These are phyloP conservation scores for Yoshiicerus persimilis DNA, from an alignment of 1,140 invertebrate genomes.

Conservation along the genomic window DNA sequence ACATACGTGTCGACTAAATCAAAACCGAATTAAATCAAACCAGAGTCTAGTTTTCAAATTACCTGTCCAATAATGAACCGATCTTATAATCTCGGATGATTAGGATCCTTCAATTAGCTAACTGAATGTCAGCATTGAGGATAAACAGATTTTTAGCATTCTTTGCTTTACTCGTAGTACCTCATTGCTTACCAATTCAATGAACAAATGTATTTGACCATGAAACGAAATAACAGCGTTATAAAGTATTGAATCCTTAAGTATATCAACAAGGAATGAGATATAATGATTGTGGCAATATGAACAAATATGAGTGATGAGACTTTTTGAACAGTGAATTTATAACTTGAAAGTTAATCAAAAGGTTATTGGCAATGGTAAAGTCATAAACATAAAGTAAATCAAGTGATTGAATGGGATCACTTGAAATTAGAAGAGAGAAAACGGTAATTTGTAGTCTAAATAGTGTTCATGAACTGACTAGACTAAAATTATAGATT, in stretches of 20 bases:
- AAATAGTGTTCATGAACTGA: not conserved
- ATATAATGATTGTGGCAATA: not conserved
- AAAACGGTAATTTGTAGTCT: not conserved
- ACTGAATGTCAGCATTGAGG: too few relatives aligned
- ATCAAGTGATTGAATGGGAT: slow-evolving; percentile 20
- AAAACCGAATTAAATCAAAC: too few relatives aligned
- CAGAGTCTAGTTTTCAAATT: too few relatives aligned
- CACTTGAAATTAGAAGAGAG: not conserved
- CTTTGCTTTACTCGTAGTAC: too few relatives aligned
- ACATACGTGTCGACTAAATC: too few relatives aligned
- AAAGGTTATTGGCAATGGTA: slow-evolving; percentile 6
- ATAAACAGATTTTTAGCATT: too few relatives aligned
- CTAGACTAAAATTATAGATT: not conserved
- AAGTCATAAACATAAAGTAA: slow-evolving; percentile 6
- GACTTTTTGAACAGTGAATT: not conserved
- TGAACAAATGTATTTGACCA: too few relatives aligned
- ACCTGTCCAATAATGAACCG: too few relatives aligned
- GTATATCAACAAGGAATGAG: not conserved
- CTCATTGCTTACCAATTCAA: too few relatives aligned
- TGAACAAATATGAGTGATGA: not conserved
- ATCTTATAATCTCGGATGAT: too few relatives aligned
- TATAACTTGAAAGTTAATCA: not conserved
- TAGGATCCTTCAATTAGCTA: too few relatives aligned
- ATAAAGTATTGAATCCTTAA: not conserved
- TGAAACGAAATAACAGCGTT: not conserved